These are phyloP conservation scores for Lithophane socia DNA, from an alignment of 2,888 invertebrate genomes.

Conservation along the genomic window DNA sequence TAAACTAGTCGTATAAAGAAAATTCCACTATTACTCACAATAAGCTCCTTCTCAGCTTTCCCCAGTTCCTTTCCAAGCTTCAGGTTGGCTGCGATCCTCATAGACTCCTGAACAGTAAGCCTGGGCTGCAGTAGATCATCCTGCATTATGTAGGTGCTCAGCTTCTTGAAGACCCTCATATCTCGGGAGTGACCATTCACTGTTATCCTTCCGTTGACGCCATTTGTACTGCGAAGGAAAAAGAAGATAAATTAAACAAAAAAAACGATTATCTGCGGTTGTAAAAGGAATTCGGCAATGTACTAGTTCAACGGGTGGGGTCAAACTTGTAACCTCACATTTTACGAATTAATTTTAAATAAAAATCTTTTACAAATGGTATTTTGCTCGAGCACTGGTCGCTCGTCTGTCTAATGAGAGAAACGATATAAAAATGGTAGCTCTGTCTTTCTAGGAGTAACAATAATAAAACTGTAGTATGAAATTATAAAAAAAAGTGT, in stretches of 20 bases:
- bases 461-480: no score
- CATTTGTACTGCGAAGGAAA: constrained; percentile 84
- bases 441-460: background rate
- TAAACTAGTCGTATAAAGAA: no score
- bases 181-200: constrained; percentile 93
- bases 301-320: no score
- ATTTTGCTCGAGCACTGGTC: no score
- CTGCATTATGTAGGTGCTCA: constrained; percentile 96
- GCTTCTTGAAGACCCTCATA: constrained; percentile 93
- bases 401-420: background rate
- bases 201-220: constrained; percentile 92
- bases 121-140: constrained; percentile 93
- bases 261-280: background rate
- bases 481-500: no score
- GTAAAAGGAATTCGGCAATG: no score
- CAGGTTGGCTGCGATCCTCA: constrained; percentile 93
- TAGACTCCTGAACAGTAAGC: constrained; percentile 93
- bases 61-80: constrained; percentile 92
- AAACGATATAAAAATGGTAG: background rate
- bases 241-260: background rate
- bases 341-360: no score
- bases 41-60: constrained; percentile 90
- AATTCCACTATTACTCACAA: constrained; percentile 84
- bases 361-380: background rate
- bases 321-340: no score